Conservation (phyloP, 2,113 vertebrate genomes). For the Penelope pileata region DNA sequence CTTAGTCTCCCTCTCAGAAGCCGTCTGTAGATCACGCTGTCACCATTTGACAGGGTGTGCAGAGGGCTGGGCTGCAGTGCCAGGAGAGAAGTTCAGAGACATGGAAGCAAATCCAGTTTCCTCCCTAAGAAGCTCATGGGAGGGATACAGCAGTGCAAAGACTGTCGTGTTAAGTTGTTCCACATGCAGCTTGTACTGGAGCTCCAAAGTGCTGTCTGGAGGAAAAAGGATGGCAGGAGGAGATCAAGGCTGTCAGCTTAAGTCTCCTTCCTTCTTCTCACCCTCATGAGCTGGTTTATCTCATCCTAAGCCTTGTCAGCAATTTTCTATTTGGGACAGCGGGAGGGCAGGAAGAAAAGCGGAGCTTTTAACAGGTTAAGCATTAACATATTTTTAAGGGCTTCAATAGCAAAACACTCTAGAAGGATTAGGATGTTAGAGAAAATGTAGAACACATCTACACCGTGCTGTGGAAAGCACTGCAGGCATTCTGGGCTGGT, state of each 20-base stretch:
- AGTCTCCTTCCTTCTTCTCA: conserved; percentile 3
- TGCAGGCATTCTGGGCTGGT: background rate
- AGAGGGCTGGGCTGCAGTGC: background rate
- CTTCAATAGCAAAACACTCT: background rate
- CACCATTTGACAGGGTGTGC: conserved; percentile 27
- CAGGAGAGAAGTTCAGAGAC: background rate
- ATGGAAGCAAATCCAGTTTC: conserved; percentile 25
- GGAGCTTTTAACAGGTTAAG: conserved; percentile 37
- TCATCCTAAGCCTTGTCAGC: conserved; percentile 50
- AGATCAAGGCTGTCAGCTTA: conserved; percentile 51
- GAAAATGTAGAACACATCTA: background rate
- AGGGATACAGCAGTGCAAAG: background rate
- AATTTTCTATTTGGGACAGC: conserved; percentile 2
- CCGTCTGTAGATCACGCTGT: conserved; percentile 19
- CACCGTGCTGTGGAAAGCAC: accelerated
- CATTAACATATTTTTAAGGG: conserved; percentile 7
- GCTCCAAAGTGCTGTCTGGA: background rate
- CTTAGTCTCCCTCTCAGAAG: conserved; percentile 19
- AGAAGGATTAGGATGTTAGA: conserved; percentile 13
- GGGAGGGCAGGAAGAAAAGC: conserved; percentile 50
- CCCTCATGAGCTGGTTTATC: conserved; percentile 47
- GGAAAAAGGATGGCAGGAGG: background rate
- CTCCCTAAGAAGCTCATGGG: conserved; percentile 24
- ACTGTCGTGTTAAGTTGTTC: background rate
- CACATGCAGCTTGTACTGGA: background rate